Conservation (phyloP, 2,888 invertebrate species). For the Cephus runcator region DNA sequence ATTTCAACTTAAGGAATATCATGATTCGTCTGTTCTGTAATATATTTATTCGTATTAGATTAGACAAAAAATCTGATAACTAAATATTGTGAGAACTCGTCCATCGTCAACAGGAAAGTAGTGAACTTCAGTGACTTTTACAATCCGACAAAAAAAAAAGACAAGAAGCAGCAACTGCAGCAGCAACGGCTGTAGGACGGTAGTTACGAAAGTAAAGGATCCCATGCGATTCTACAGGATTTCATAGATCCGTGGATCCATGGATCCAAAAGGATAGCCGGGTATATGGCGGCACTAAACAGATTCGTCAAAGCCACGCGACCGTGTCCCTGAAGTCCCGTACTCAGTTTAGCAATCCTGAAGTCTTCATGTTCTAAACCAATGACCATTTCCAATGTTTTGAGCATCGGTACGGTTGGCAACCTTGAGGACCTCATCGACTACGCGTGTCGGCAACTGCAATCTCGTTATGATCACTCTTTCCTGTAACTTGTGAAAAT, state of each 20-base stretch:
- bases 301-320: slow-evolving; percentile 58
- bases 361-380: background rate
- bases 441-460: background rate
- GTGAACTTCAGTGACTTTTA: background rate
- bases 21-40: background rate
- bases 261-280: slow-evolving; percentile 3
- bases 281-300: slow-evolving; percentile 32
- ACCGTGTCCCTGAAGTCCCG: slow-evolving; percentile 36
- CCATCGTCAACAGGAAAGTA: background rate
- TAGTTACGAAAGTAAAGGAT: background rate
- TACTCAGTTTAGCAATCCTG: background rate
- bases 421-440: slow-evolving; percentile 23
- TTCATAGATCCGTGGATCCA: slow-evolving; percentile 1
- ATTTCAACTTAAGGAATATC: background rate
- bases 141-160: background rate
- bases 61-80: background rate
- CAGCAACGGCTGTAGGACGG: background rate
- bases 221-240: background rate
- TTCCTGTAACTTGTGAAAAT: background rate
- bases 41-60: background rate
- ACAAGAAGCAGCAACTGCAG: background rate
- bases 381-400: background rate
- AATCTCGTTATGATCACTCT: background rate
- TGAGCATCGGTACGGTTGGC: background rate
- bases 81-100: background rate